A percentile compares a stretch with the other conserved stretches of the same genome.
Evolutionary conservation across 2,888 invertebrate species (phyloP).

Genomic region (Mylabris sibirica): DNA sequence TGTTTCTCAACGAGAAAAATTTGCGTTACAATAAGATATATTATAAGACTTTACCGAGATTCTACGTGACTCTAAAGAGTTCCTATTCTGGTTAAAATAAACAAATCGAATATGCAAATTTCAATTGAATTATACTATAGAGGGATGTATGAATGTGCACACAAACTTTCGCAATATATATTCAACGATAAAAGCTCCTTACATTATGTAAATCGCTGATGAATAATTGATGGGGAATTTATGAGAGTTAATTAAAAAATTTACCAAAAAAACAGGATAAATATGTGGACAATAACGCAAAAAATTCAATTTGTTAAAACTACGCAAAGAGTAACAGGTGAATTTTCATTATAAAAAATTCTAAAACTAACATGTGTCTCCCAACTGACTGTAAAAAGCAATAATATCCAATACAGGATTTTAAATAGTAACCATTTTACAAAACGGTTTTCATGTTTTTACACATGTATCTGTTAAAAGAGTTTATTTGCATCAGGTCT

Average conservation of each 20-base stretch:
- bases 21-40: background rate
- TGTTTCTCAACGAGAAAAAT: background rate
- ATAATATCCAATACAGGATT: background rate
- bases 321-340: background rate
- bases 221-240: background rate
- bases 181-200: background rate
- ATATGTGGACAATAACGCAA: background rate
- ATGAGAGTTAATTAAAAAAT: background rate
- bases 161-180: background rate
- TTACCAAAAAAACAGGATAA: background rate
- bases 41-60: background rate
- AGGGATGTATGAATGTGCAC: background rate
- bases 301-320: background rate
- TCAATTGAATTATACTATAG: background rate
- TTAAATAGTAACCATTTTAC: background rate
- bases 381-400: background rate
- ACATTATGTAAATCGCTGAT: background rate
- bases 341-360: background rate
- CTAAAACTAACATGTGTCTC: background rate
- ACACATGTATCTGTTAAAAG: background rate
- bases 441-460: background rate
- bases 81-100: constrained; percentile 26
- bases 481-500: constrained; percentile 7
- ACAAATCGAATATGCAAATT: constrained; percentile 38
- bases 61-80: background rate